Evolutionary conservation across 2,888 invertebrate genomes (phyloP).

Genomic region (Laothoe populi): DNA sequence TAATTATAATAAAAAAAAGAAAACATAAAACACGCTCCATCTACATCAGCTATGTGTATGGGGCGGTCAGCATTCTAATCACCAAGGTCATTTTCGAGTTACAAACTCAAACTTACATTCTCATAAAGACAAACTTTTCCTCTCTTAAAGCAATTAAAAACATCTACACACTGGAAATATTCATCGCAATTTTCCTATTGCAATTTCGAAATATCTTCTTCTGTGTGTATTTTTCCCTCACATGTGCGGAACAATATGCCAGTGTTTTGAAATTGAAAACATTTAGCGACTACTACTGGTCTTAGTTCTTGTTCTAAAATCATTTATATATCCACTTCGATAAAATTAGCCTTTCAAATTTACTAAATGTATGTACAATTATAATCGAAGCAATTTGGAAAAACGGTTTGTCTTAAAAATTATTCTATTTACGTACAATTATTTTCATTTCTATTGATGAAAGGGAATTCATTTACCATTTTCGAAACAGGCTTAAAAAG

Average conservation of each 20-base stretch:
- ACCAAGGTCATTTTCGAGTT: too few species aligned
- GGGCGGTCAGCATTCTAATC: too few species aligned
- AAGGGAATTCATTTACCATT: too few species aligned
- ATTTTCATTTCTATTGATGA: too few species aligned
- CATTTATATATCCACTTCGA: background rate
- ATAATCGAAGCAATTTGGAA: background rate
- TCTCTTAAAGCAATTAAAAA: conserved; percentile 6
- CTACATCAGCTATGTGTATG: too few species aligned
- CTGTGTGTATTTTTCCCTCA: conserved; percentile 10
- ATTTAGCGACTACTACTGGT: background rate
- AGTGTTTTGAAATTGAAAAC: conserved; percentile 17
- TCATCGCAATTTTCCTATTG: conserved; percentile 13
- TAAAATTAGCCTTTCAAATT: background rate
- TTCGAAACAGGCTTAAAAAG: background rate
- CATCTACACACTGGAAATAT: conserved; percentile 1
- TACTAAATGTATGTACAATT: conserved; percentile 1
- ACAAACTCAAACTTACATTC: background rate
- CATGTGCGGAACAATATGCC: background rate
- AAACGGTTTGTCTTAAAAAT: background rate
- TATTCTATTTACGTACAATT: background rate
- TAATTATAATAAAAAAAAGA: too few species aligned
- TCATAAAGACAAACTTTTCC: background rate
- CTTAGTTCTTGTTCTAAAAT: background rate
- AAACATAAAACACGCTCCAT: too few species aligned
- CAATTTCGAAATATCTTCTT: conserved; percentile 10